Evolutionary conservation across 2,888 invertebrate genomes (phyloP), one percentile per base, ranked within the genome.

Genomic region (Neuroscelio doddi): DNA sequence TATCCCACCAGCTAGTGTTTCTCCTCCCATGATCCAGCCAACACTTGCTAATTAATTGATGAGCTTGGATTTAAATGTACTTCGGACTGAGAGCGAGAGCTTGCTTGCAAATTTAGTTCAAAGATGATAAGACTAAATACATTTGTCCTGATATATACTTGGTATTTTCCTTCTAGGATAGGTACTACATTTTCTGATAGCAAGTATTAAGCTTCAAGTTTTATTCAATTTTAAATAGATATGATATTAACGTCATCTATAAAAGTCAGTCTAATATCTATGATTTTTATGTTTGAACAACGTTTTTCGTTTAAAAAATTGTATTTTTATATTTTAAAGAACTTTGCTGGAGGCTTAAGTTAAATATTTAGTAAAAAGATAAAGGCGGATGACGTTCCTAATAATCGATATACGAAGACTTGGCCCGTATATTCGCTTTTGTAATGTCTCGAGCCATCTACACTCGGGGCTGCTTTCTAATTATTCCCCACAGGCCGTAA

Each of bases 1-100:
- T 74, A 69, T 72, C 64, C 67, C 61, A 57, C 70, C 67, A 64
- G 67, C 47, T 63, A 68, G 71, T 75, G 73, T 72, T 75, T 67
- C 69, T 73, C 70, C 58, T 58, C 68, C 47, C 50, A 59, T 62
- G 67, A 61, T 58, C 63, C 69, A 64, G 68, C 71, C 64, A 74
- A 71, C 72, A 74, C 74, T 71, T 70, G 75, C 78, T 80, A 82
- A 82, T 81, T 82, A 80, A 81, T 80, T 81, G 76, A 76, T 78
- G 75, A 79, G 72, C 69, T 66, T 38, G 69, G 69, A 72, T 71
- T 72, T 71, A 71, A 72, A 74, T 71, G 71, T 71, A 69, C 55
- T 64, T 69, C 53, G 49, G 57, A 50, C 61, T 49, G 44, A 65
- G 44, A 56, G 61, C 58, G 42, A 53, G 49, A 66, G 62, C 46